These are phyloP conservation scores for Balearica regulorum DNA, from an alignment of 2,797 vertebrate genomes.

Conservation along the genomic window DNA sequence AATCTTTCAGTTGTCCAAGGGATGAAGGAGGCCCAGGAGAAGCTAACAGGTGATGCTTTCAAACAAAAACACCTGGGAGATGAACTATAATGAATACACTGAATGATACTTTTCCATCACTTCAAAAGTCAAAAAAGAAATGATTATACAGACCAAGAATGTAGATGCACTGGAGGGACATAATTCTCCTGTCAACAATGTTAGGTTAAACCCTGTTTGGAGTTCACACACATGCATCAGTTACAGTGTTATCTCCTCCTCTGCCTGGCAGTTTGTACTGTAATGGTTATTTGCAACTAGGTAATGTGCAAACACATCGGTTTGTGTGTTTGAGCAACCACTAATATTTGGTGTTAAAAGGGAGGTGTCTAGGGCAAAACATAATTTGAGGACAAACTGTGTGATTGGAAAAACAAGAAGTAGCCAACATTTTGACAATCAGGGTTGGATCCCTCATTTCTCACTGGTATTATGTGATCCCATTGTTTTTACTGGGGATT, in stretches of 20 bases:
- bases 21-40: slow-evolving; percentile 97
- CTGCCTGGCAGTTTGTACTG: slow-evolving; percentile 15
- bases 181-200: slow-evolving; percentile 9
- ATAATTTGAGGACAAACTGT: background rate
- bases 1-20: slow-evolving; percentile 82
- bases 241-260: slow-evolving; percentile 35
- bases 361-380: background rate
- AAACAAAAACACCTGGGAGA: slow-evolving; percentile 79
- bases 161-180: slow-evolving; percentile 31
- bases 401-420: background rate
- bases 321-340: background rate
- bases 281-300: slow-evolving; percentile 27
- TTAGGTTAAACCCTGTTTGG: slow-evolving; percentile 45
- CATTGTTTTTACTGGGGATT: slow-evolving; percentile 4
- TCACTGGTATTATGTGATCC: background rate
- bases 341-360: slow-evolving; percentile 18
- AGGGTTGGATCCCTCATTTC: background rate
- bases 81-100: slow-evolving; percentile 75
- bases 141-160: slow-evolving; percentile 29
- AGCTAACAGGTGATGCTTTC: slow-evolving; percentile 90
- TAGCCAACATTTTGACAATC: background rate
- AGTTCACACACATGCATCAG: slow-evolving; percentile 23
- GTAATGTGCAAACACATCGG: background rate
- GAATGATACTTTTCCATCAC: background rate
- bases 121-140: slow-evolving; percentile 42